Evolutionary conservation across 2,797 vertebrate species (phyloP), one percentile per base, ranked within the genome.

Genomic region (Labroides dimidiatus): DNA sequence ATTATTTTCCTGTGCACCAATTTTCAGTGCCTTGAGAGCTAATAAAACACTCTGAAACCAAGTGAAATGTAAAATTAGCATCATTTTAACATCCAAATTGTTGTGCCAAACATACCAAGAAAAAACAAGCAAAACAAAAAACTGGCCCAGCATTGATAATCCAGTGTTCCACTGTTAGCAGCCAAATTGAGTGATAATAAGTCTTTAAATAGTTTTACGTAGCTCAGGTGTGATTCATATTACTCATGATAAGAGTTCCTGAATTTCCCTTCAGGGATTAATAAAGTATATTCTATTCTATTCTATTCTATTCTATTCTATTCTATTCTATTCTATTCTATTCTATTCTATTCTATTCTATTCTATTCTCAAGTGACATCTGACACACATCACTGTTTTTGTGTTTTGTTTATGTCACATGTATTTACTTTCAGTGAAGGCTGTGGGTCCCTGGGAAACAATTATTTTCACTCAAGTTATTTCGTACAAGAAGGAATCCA

Each of bases 391-490:
- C 6, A 65, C 27, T 52, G 37, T n/a, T 4, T 30, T 50, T 21
- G 30, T 33, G 30, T 33, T 33, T 33, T 33, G 30, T 73, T 64
- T 78, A 62, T 58, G 36, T 56, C 8, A 69, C 71, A 69, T 82
- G 24, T 58, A 58, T 68, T 44, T 55, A 49, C 33, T 72, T 54
- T 69, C 14, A 80, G 51, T 63, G 58, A 64, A 45, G 69, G 53
- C 53, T 30, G 41, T 27, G 49, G 24, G 23, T 64, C 65, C 84
- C 21, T 81, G 72, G 75, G 82, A 90, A 87, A 82, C 71, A 47
- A 80, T 88, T 74, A 81, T 84, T 81, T 80, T 84, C 48, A 72
- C 72, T 86, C 85, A 88, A 89, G 78, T 86, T 78, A 84, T 79
- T 72, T 41, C 82, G 78, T 74, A 64, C 77, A 71, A 74, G 51